These are phyloP conservation scores for Aphelinus certus DNA, from an alignment of 1,140 invertebrate genomes.

Conservation along the genomic window DNA sequence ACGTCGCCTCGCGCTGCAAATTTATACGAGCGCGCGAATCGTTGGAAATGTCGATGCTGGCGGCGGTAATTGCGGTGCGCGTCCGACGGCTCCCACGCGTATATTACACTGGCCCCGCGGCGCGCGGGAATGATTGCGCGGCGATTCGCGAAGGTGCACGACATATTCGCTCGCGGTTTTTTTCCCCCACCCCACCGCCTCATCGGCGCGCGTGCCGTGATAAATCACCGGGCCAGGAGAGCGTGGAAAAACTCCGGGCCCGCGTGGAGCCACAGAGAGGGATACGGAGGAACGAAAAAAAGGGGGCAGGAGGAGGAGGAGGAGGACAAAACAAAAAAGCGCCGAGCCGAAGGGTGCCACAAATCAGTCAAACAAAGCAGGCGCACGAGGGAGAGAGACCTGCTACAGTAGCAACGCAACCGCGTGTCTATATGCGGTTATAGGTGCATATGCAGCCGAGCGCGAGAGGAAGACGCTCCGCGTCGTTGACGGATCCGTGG, in stretches of 20 bases:
- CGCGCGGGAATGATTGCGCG: too few species aligned
- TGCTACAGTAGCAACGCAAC: not conserved
- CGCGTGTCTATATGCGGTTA: too few species aligned
- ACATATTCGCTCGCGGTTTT: not conserved
- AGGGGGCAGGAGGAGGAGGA: not conserved
- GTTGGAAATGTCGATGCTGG: too few species aligned
- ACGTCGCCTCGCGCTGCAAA: too few species aligned
- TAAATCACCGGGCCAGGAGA: conserved; percentile 30
- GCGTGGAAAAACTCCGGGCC: not conserved
- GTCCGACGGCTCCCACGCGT: too few species aligned
- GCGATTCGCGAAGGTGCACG: too few species aligned
- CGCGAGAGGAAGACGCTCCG: conserved; percentile 31
- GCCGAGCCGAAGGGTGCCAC: not conserved
- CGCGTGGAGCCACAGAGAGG: too few species aligned
- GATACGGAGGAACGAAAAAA: too few species aligned
- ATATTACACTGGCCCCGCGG: too few species aligned
- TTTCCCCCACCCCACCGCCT: not conserved
- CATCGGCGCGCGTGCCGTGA: conserved; percentile 16
- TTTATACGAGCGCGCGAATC: too few species aligned
- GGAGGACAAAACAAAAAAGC: not conserved
- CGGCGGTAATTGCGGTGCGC: too few species aligned
- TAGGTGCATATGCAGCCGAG: too few species aligned
- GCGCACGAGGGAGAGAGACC: not conserved
- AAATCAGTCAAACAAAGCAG: conserved; percentile 31
- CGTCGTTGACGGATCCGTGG: conserved; percentile 53